Evolutionary conservation across 2,113 vertebrate species (phyloP), one percentile per base, ranked within the genome.

Genomic region (Ceyx cyanopectus): DNA sequence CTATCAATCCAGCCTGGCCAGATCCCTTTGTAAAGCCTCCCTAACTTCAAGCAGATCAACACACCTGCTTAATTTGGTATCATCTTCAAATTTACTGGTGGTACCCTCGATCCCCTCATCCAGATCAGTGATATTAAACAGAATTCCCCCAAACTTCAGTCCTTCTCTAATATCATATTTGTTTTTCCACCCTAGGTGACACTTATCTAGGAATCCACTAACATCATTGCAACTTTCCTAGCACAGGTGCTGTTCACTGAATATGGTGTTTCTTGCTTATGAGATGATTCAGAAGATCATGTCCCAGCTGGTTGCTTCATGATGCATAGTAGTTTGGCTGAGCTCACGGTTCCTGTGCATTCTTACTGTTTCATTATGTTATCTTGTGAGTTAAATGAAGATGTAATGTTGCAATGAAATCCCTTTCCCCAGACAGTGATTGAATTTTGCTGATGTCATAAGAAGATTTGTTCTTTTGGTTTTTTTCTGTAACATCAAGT

Each of bases 381-480:
- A 57, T 72, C 62, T 85, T 3, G 0, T 41, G 27, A 89, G 34
- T 45, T 68, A 68, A 79, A 67, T 17, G 21, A 83, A 77, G 81
- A 85, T 37, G 17, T 53, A 79, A 85, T 2, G 3, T 51, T 85
- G 66, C 6, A 9, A 62, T 79, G 54, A 94, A 89, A 79, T 72
- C 54, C 61, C 67, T 76, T 85, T 85, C 50, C 75, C 34, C 58
- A 87, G 79, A 61, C 54, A 87, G 53, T 79, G 89, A 95, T 56
- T 89, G 53, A 93, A 91, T 92, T 95, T 93, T 89, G 78, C 45
- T 85, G 80, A 65, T 76, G 87, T 81, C 83, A 65, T 72, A 87
- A 85, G 92, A 91, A 78, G 87, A 85, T 92, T 93, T 87, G 74
- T 79, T 91, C 74, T 67, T 89, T 62, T 61, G 14, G 72, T 94